These are phyloP conservation scores for Eupithecia subfuscata DNA, from an alignment of 2,888 invertebrate species.

Conservation along the genomic window DNA sequence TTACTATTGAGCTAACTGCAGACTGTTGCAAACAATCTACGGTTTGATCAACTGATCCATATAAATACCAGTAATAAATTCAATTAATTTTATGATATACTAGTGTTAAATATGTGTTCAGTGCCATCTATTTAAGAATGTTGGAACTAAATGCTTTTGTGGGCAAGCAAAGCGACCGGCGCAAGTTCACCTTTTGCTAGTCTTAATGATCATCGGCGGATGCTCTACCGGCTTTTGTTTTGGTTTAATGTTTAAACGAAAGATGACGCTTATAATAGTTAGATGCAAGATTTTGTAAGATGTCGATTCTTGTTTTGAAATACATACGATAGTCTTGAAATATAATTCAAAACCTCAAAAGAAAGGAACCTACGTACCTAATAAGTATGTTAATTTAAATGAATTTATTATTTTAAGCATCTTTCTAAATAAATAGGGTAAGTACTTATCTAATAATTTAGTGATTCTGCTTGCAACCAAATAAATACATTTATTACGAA, in stretches of 20 bases:
- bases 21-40: too few species aligned
- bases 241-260: not conserved
- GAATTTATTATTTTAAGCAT: too few species aligned
- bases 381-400: not conserved
- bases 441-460: not conserved
- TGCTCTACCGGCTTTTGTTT: not conserved
- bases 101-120: not conserved
- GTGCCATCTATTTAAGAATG: constrained; percentile 33
- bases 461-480: not conserved
- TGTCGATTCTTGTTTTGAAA: not conserved
- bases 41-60: too few species aligned
- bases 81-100: too few species aligned
- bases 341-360: not conserved
- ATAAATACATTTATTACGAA: not conserved
- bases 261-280: not conserved
- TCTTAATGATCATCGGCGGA: not conserved
- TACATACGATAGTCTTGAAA: not conserved
- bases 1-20: too few species aligned
- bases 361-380: not conserved
- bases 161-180: not conserved
- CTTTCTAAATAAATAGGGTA: not conserved
- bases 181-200: not conserved
- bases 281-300: not conserved
- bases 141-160: constrained; percentile 16
- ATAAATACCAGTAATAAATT: too few species aligned